phyloP scores from a whole-genome alignment of 1,140 invertebrate species.

The Eurytemora carolleeae region DNA sequence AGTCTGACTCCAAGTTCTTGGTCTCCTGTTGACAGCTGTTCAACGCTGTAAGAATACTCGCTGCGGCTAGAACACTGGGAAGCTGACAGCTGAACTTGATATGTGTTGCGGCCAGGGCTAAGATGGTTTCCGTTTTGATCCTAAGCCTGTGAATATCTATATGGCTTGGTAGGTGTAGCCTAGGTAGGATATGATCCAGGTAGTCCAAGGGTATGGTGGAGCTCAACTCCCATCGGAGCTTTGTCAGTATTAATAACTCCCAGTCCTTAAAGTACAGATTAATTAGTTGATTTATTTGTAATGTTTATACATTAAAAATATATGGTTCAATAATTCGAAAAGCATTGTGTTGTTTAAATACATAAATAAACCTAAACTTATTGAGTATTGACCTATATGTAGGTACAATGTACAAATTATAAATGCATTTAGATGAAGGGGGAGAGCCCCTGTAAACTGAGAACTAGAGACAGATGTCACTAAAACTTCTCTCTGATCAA shows the following conservation, averaged over 20 bases:
- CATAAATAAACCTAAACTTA: too few species aligned
- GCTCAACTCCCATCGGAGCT: conserved; percentile 59
- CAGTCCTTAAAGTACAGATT: conserved; percentile 40
- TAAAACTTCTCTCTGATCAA: too few species aligned
- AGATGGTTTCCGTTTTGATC: conserved; percentile 40
- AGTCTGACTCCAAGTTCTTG: background rate
- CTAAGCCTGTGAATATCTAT: conserved; percentile 22
- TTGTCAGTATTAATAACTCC: conserved; percentile 52
- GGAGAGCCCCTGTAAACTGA: too few species aligned
- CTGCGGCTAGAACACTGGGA: conserved; percentile 8
- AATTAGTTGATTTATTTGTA: too few species aligned
- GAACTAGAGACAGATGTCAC: too few species aligned
- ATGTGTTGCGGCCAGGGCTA: conserved; percentile 54
- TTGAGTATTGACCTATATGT: too few species aligned
- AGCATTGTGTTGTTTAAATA: too few species aligned
- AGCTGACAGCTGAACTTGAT: conserved; percentile 5
- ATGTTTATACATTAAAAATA: too few species aligned
- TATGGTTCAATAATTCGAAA: too few species aligned
- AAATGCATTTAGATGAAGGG: too few species aligned
- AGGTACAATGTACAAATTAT: too few species aligned
- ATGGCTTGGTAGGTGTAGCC: conserved; percentile 32
- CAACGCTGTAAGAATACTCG: conserved; percentile 5
- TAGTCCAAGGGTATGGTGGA: conserved; percentile 60
- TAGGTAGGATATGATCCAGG: conserved; percentile 43
- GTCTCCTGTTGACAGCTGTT: background rate